These are phyloP conservation scores for Brachionus koreanus DNA, from an alignment of 1,140 invertebrate species.

Conservation along the genomic window DNA sequence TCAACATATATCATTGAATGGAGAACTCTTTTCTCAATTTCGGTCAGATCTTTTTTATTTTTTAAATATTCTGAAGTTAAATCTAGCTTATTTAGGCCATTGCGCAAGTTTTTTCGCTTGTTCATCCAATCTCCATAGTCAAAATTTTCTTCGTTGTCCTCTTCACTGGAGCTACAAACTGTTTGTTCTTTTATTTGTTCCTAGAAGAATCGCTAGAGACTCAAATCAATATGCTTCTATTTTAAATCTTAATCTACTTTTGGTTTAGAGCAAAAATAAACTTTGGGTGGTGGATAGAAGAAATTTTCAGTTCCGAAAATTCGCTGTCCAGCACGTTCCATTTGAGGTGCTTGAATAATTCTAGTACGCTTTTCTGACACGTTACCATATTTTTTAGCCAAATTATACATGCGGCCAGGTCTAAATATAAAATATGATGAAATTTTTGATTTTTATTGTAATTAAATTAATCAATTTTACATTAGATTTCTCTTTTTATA, in stretches of 20 bases:
- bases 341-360: slow-evolving; percentile 22
- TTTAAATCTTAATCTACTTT: slow-evolving; percentile 1
- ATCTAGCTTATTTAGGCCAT: background rate
- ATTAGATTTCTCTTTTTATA: slow-evolving; percentile 35
- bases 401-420: slow-evolving; percentile 11
- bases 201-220: background rate
- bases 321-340: slow-evolving; percentile 26
- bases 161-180: background rate
- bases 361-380: background rate
- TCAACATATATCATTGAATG: slow-evolving; percentile 21
- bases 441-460: background rate
- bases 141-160: slow-evolving; percentile 5
- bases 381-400: slow-evolving; percentile 43
- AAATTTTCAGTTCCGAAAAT: slow-evolving; percentile 22
- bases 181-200: background rate
- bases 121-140: background rate
- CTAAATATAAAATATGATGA: background rate
- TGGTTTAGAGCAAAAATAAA: background rate
- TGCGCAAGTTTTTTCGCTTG: slow-evolving; percentile 1
- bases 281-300: slow-evolving; percentile 35
- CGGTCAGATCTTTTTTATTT: slow-evolving; percentile 38
- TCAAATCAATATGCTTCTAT: background rate
- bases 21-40: slow-evolving; percentile 24
- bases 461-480: background rate
- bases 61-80: slow-evolving; percentile 21